Percentiles rank a stretch among this genome's conserved stretches.
Evolutionary conservation across 1,140 invertebrate genomes (phyloP).

Genomic region (Cyclina sinensis): DNA sequence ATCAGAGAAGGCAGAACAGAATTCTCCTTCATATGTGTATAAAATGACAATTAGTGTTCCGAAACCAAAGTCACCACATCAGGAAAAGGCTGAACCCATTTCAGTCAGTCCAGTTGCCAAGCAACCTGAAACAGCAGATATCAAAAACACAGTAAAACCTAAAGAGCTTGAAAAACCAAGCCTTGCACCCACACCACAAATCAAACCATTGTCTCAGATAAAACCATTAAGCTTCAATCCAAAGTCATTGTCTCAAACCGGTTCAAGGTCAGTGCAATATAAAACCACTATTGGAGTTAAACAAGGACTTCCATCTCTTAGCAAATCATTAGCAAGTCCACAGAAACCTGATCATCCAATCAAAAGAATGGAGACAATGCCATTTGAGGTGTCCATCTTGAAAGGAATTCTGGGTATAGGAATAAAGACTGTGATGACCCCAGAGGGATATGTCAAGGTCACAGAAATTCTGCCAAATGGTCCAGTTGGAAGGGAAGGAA

Average conservation of each 20-base stretch:
- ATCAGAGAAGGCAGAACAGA: slow-evolving; percentile 9
- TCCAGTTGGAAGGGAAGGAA: slow-evolving; percentile 79
- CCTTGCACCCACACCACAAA: slow-evolving; percentile 43
- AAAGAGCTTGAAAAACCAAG: slow-evolving; percentile 33
- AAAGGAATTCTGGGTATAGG: slow-evolving; percentile 82
- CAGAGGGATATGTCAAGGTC: slow-evolving; percentile 75
- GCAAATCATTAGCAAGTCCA: not conserved
- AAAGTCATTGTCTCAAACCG: slow-evolving; percentile 61
- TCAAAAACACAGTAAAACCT: not conserved
- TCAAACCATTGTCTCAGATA: slow-evolving; percentile 67
- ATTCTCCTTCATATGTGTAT: slow-evolving; percentile 36
- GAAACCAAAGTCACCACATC: not conserved
- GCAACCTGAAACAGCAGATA: not conserved
- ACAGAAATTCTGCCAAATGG: slow-evolving; percentile 79
- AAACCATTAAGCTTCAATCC: slow-evolving; percentile 66
- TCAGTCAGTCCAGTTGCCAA: not conserved
- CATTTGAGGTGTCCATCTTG: slow-evolving; percentile 81
- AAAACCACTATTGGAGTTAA: slow-evolving; percentile 58
- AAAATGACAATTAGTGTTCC: slow-evolving; percentile 65
- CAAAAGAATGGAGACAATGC: slow-evolving; percentile 72
- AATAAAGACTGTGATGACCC: slow-evolving; percentile 75
- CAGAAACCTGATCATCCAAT: slow-evolving; percentile 64
- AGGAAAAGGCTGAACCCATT: not conserved
- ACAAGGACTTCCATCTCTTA: not conserved
- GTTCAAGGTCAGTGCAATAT: slow-evolving; percentile 54